Evolutionary conservation across 2,797 vertebrate species (phyloP).

Genomic region (Prionace glauca): DNA sequence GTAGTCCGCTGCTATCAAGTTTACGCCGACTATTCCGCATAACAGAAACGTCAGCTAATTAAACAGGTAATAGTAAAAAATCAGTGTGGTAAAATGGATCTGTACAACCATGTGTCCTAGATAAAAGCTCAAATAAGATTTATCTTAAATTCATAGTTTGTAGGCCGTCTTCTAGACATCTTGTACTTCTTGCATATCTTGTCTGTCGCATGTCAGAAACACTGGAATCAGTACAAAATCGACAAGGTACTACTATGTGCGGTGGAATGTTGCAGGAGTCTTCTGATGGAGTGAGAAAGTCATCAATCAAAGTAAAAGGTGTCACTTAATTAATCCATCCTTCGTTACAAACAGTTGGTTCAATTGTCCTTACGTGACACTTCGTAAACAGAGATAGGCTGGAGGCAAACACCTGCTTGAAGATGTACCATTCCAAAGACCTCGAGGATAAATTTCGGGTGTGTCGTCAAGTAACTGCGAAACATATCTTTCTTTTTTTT

Average conservation of each 20-base stretch:
- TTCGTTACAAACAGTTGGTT: slow-evolving; percentile 8
- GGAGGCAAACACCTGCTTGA: neutral
- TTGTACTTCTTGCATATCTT: no score
- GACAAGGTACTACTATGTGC: neutral
- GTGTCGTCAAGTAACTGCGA: neutral
- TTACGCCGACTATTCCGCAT: neutral
- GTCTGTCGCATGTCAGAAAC: neutral
- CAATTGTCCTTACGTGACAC: slow-evolving; percentile 25
- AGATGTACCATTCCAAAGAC: neutral
- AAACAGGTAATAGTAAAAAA: neutral
- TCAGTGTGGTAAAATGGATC: no score
- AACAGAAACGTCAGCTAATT: neutral
- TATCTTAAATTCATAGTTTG: neutral
- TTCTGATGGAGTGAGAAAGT: slow-evolving; percentile 7
- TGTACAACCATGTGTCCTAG: neutral
- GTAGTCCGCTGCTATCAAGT: neutral
- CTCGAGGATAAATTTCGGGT: neutral
- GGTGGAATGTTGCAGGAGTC: neutral
- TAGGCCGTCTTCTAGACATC: neutral
- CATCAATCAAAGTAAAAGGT: slow-evolving; percentile 35
- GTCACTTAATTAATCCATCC: slow-evolving; percentile 36
- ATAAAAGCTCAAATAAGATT: neutral
- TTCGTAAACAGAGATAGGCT: slow-evolving; percentile 22
- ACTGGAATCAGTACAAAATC: neutral
- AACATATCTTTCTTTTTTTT: neutral